Percentiles rank a stretch among this genome's conserved stretches.
Conservation (phyloP, 2,888 invertebrate genomes). For the Meiosimyza platycephala region DNA sequence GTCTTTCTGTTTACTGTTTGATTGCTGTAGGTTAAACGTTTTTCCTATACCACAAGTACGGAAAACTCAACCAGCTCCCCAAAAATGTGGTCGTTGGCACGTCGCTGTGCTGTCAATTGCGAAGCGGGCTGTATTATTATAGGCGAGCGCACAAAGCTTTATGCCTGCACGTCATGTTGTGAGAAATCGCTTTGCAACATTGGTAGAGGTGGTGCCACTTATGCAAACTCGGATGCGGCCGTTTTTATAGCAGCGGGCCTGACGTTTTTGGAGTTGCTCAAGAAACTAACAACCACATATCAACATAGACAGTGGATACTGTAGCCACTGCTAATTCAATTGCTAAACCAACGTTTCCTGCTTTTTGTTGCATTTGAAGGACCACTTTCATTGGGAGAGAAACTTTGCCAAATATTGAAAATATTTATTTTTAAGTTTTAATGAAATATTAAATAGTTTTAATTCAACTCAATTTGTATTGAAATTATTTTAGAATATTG, state of each 20-base stretch:
- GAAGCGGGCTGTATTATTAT: conserved; percentile 90
- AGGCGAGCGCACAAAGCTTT: conserved; percentile 87
- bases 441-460: no score
- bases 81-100: conserved; percentile 85
- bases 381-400: conserved; percentile 11
- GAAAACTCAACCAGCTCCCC: conserved; percentile 82
- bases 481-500: no score
- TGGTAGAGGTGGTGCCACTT: conserved; percentile 70
- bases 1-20: neutral
- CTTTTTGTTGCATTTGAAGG: neutral
- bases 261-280: neutral
- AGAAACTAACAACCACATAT: neutral
- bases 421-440: neutral
- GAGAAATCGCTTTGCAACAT: conserved; percentile 82
- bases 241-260: conserved; percentile 13
- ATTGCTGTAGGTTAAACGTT: conserved; percentile 75
- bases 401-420: conserved; percentile 1
- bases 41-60: conserved; percentile 84
- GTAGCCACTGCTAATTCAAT: neutral
- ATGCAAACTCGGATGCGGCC: neutral
- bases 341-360: neutral
- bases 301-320: neutral
- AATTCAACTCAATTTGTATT: no score
- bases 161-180: conserved; percentile 89
- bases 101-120: conserved; percentile 85